Evolutionary conservation across 2,888 invertebrate species (phyloP).

Genomic region (Oscheius onirici): DNA sequence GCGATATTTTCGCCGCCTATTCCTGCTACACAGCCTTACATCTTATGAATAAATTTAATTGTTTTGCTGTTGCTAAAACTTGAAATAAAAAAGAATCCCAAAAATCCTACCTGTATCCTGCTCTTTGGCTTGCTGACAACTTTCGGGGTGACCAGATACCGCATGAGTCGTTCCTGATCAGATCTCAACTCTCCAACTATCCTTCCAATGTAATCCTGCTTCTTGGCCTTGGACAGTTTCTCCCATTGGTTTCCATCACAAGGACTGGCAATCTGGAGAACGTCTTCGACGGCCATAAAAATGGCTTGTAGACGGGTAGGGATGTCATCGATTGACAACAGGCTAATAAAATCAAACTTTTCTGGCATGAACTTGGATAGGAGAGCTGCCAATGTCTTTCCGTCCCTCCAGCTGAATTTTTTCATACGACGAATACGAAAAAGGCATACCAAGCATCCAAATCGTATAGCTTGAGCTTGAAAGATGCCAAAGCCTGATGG

Average conservation of each 20-base stretch:
- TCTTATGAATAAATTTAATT: too few relatives aligned
- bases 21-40: too few relatives aligned
- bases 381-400: slow-evolving; percentile 49
- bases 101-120: background rate
- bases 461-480: slow-evolving; percentile 77
- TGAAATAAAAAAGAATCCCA: background rate
- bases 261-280: slow-evolving; percentile 39
- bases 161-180: background rate
- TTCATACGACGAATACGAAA: slow-evolving; percentile 74
- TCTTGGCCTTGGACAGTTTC: slow-evolving; percentile 31
- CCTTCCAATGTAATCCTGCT: slow-evolving; percentile 15
- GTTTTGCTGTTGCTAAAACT: background rate
- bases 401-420: slow-evolving; percentile 55
- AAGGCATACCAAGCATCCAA: slow-evolving; percentile 77
- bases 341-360: slow-evolving; percentile 35
- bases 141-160: background rate
- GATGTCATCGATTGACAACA: slow-evolving; percentile 32
- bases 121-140: background rate
- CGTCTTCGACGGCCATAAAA: slow-evolving; percentile 36
- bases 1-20: too few relatives aligned
- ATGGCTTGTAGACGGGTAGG: slow-evolving; percentile 27
- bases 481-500: slow-evolving; percentile 80
- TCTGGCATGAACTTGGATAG: slow-evolving; percentile 53
- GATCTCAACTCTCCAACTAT: background rate
- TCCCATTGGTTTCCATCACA: slow-evolving; percentile 44